Conservation (phyloP, 2,888 invertebrate species). For the Stratiomys singularior region DNA sequence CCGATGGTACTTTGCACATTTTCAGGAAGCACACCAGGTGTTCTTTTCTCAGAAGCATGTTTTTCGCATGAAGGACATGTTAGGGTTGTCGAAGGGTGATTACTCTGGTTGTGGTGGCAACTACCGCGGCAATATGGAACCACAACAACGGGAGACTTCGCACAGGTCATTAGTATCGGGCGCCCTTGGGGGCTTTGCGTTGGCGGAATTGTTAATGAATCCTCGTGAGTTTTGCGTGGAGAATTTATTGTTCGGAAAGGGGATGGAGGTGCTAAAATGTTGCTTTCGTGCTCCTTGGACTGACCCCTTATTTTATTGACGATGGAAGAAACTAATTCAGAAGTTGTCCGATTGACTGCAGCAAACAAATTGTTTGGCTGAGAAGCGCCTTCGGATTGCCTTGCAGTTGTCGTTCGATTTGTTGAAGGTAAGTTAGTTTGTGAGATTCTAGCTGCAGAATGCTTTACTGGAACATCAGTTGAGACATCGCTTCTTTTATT, state of each 20-base stretch:
- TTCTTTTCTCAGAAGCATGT: no score
- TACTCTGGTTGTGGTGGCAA: background rate
- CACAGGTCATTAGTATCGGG: background rate
- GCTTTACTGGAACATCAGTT: background rate
- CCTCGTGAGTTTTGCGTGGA: background rate
- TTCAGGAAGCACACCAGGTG: no score
- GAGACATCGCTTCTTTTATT: no score
- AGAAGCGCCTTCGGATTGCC: background rate
- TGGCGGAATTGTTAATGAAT: constrained; percentile 11
- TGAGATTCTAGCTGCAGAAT: background rate
- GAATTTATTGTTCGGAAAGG: background rate
- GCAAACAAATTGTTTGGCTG: background rate
- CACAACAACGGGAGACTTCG: background rate
- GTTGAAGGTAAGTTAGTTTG: background rate
- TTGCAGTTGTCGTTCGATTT: background rate
- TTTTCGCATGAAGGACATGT: no score
- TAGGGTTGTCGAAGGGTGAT: no score
- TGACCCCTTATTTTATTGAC: background rate
- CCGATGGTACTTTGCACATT: no score
- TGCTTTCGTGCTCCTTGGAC: background rate
- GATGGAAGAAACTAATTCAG: constrained; percentile 1
- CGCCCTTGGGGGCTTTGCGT: constrained; percentile 22
- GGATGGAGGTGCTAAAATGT: background rate
- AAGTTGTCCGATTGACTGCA: background rate
- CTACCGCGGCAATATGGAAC: background rate